Percentiles rank a stretch among this genome's conserved stretches.
Evolutionary conservation across 2,888 invertebrate species (phyloP).

Genomic region (Cephus sareptanus): DNA sequence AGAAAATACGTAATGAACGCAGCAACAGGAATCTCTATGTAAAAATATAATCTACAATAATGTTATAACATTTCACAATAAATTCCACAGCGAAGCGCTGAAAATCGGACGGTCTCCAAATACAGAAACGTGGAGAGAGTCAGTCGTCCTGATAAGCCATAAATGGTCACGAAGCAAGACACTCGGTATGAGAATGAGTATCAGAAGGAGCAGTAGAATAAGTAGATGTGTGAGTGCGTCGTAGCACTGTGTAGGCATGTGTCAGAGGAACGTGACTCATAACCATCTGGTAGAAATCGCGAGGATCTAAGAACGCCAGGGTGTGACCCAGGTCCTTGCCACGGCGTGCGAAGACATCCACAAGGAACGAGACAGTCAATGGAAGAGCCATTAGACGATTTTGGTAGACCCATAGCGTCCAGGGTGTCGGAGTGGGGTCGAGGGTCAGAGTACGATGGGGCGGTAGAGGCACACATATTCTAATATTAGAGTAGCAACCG

Average conservation of each 20-base stretch:
- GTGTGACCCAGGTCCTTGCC: neutral
- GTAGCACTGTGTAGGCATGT: conserved; percentile 17
- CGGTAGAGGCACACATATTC: neutral
- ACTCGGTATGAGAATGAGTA: neutral
- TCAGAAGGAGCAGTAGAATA: neutral
- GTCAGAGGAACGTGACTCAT: conserved; percentile 39
- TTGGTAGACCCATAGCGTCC: neutral
- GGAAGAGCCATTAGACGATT: neutral
- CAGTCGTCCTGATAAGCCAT: neutral
- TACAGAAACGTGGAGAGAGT: neutral
- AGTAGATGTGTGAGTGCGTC: neutral
- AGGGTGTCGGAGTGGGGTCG: neutral
- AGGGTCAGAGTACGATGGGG: neutral
- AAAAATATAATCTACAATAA: neutral
- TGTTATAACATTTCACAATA: neutral
- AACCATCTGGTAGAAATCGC: conserved; percentile 33
- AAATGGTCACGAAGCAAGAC: conserved; percentile 7
- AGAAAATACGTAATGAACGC: neutral
- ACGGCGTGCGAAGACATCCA: neutral
- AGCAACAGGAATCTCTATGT: neutral
- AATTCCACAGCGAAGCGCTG: neutral
- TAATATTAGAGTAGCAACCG: neutral
- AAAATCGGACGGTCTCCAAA: neutral
- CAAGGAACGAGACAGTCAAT: neutral
- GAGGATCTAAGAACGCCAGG: conserved; percentile 1